Evolutionary conservation across 2,797 vertebrate genomes (phyloP).

Genomic region (Micromesistius poutassou): DNA sequence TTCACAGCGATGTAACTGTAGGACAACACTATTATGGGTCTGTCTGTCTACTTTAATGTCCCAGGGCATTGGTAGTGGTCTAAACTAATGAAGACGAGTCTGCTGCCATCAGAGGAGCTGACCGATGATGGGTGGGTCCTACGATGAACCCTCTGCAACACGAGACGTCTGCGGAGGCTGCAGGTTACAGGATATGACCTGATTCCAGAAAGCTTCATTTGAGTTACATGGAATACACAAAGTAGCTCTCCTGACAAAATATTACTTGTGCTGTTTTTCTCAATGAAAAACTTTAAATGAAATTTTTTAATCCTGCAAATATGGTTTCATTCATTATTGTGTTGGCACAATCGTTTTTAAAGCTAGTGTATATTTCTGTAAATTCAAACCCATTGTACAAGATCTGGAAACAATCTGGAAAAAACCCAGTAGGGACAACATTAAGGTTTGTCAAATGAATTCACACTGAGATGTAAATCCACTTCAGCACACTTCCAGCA

Average conservation of each 20-base stretch:
- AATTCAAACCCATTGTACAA: neutral
- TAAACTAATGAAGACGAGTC: neutral
- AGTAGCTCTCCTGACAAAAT: neutral
- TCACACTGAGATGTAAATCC: slow-evolving; percentile 1
- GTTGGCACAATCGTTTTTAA: neutral
- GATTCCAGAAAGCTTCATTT: neutral
- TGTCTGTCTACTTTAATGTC: neutral
- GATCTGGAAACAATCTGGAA: neutral
- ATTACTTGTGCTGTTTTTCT: neutral
- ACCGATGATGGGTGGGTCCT: neutral
- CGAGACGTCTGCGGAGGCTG: too few species aligned
- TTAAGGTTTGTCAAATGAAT: neutral
- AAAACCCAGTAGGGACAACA: neutral
- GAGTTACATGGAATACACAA: neutral
- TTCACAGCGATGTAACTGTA: neutral
- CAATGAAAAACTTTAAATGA: neutral
- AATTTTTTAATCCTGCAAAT: neutral
- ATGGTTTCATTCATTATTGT: neutral
- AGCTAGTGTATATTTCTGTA: neutral
- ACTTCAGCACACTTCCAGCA: neutral
- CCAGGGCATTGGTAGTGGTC: neutral
- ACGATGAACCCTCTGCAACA: neutral
- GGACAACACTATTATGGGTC: neutral
- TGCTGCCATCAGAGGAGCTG: neutral
- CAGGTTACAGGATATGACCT: too few species aligned